Base-by-base conservation (phyloP, 2,797 vertebrate genomes). In the Micromesistius poutassou region DNA sequence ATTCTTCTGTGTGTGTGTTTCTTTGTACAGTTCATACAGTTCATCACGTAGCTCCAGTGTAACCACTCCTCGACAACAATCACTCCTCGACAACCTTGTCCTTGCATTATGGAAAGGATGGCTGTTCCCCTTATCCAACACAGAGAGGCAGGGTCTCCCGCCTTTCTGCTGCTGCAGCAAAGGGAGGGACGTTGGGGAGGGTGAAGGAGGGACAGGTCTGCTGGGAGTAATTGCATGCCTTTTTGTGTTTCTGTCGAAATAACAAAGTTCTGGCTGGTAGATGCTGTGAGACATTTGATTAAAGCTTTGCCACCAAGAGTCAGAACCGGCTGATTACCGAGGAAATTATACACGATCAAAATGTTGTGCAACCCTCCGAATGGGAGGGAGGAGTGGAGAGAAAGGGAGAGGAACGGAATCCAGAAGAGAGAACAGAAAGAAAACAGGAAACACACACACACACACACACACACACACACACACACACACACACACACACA, bases 81-180 rank as follows among this genome's bases (percentile, higher is more conserved):
- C 31, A 50, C 40, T 75, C 70, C 30, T 77, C 81, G 73, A 72
- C n/a, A n/a, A n/a, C n/a, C 5, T 5, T 35, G n/a, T 73, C 77
- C 76, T 71, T 85, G 82, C 46, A 22, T 89, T 84, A 80, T 72
- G 50, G 78, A 80, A 83, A 74, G 33, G 55, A 71, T 55, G 74
- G 78, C 42, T 76, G 40, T 68, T 87, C 80, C 84, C 83, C 75
- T 89, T 82, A 87, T 81, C 78, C 74, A 80, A 75, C 74, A 81
- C 77, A 78, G 42, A 85, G 71, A 89, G 89, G 89, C 89, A 89
- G 77, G 38, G 77, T 89, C 85, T 82, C 88, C 85, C 86, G 70
- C 78, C 83, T 83, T 90, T 82, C 89, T 92, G 91, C 92, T 93
- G 91, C 90, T 93, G 91, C 84, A 84, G 88, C 76, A 22, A 75